Base-by-base conservation (phyloP, 2,888 invertebrate genomes). In the Craniophora ligustri region DNA sequence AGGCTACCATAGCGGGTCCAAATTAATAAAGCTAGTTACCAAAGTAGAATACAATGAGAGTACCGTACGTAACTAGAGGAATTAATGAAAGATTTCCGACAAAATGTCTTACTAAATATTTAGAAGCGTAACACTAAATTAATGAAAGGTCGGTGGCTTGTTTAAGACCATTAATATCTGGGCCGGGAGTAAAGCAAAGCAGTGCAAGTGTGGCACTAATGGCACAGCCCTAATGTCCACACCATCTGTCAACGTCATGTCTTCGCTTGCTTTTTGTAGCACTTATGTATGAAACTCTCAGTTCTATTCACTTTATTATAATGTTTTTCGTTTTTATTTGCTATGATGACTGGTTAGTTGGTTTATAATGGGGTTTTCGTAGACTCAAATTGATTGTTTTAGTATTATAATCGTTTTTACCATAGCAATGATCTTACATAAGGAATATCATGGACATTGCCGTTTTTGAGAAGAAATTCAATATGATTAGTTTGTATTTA, bases 181-280 rank as follows among this genome's bases (percentile, higher is more conserved):
- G 32, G 44, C 64, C 69, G 68, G 67, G 72, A 78, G 78, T 78
- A 84, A 82, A 87, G 82, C 82, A 86, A 84, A 82, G 82, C 85
- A 82, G 62, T 26, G 26, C 26, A 26, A 26, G 26, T 80, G 78
- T 70, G 73, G 78, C 82, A 74, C 85, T 90, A 90, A 89, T 89
- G 88, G 85, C 78, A 69, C 62, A 68, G 70, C 67, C 64, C 80
- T 81, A 84, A 83, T 87, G 89, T 89, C 86, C 82, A 86, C 87
- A 87, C 80, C 79, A 91, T 91, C 91, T 85, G 84, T 91, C 91
- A 91, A 86, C 72, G 91, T 91, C 91, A 83, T 78, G 68, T 80
- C 81, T 79, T 63, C 72, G 72, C 77, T 72, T 79, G 81, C 85
- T 90, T 91, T 89, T 89, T 90, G 87, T 86, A 78, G 71, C 84